A percentile compares a stretch with the other conserved stretches of the same genome.
phyloP scores from a whole-genome alignment of 2,888 invertebrate species.

The Drosophila planitibia region DNA sequence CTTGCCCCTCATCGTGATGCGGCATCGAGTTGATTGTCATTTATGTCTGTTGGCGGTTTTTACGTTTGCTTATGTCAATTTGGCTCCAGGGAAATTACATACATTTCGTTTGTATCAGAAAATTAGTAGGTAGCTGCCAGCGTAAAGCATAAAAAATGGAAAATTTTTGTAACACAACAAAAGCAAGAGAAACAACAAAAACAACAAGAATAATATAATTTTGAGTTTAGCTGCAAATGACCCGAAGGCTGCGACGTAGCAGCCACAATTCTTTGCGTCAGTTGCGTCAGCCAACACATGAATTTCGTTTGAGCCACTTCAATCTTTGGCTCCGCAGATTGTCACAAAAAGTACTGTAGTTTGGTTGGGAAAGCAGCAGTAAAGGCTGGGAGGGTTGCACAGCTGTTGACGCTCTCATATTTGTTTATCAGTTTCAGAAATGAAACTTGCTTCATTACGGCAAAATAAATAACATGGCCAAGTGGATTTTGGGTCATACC shows the following conservation, averaged over 20 bases:
- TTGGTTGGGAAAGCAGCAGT: constrained; percentile 8
- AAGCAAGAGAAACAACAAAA: constrained; percentile 15
- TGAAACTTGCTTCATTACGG: constrained; percentile 67
- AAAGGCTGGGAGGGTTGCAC: constrained; percentile 31
- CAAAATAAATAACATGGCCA: constrained; percentile 74
- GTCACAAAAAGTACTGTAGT: constrained; percentile 22
- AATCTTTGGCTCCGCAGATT: constrained; percentile 24
- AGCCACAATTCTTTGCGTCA: constrained; percentile 25
- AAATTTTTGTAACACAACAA: constrained; percentile 38
- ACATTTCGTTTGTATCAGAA: constrained; percentile 77
- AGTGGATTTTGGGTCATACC: constrained; percentile 56
- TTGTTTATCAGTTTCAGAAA: constrained; percentile 70
- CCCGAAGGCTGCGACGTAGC: constrained; percentile 56
- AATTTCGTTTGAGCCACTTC: constrained; percentile 32
- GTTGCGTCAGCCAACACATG: constrained; percentile 36
- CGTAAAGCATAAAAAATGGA: constrained; percentile 60
- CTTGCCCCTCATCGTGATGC: constrained; percentile 3
- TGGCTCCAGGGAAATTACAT: constrained; percentile 79
- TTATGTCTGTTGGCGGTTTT: constrained; percentile 77
- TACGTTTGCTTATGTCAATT: constrained; percentile 80
- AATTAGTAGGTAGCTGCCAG: constrained; percentile 74
- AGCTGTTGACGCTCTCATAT: constrained; percentile 73
- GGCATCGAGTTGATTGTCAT: constrained; percentile 70
- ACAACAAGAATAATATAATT: constrained; percentile 59
- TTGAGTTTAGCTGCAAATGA: constrained; percentile 68